Conservation (phyloP, 2,888 invertebrate genomes). For the Dasypogon diadema region DNA sequence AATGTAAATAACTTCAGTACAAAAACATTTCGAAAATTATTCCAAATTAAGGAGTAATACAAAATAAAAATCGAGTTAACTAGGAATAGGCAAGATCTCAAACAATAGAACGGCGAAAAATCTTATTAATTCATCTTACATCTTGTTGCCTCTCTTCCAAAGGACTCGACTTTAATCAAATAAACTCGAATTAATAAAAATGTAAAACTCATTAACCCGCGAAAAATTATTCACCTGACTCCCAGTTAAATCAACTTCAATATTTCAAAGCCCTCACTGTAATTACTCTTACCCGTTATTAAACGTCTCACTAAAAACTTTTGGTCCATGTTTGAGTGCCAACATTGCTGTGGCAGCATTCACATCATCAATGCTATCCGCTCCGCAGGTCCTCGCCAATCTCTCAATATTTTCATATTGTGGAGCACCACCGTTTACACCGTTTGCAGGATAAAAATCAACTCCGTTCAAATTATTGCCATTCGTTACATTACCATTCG, state of each 20-base stretch:
- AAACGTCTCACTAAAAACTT: constrained; percentile 71
- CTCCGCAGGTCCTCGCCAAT: constrained; percentile 67
- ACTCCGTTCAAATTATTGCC: constrained; percentile 48
- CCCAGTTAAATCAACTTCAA: not conserved
- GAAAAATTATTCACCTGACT: too few relatives aligned
- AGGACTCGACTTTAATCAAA: too few relatives aligned
- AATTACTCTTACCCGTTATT: constrained; percentile 64
- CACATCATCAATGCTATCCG: constrained; percentile 79
- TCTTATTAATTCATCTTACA: too few relatives aligned
- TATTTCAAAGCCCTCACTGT: too few relatives aligned
- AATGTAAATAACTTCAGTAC: not conserved
- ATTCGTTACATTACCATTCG: not conserved
- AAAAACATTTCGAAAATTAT: constrained; percentile 8
- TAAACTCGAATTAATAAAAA: too few relatives aligned
- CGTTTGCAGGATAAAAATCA: constrained; percentile 34
- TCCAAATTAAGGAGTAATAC: too few relatives aligned
- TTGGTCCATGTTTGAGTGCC: constrained; percentile 87
- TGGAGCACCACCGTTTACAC: constrained; percentile 59
- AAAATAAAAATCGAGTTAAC: too few relatives aligned
- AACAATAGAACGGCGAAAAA: too few relatives aligned
- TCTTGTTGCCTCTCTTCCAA: too few relatives aligned
- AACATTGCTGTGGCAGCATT: constrained; percentile 89
- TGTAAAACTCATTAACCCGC: too few relatives aligned
- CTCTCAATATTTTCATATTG: constrained; percentile 63
- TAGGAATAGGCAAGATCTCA: too few relatives aligned